Conservation (phyloP, 2,797 vertebrate species). For the Thripadectes ignobilis region DNA sequence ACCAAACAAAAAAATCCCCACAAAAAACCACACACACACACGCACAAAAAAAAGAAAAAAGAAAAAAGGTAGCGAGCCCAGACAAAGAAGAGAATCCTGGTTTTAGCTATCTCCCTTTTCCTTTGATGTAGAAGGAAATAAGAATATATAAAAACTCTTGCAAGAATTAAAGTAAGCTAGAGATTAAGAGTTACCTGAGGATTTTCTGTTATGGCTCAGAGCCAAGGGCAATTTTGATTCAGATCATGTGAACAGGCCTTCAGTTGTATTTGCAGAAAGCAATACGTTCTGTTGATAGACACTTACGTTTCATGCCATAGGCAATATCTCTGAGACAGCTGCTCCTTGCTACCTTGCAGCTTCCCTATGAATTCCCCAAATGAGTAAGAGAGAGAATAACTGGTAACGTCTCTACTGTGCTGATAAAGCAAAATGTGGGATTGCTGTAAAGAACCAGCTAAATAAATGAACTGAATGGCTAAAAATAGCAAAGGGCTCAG, state of each 20-base stretch:
- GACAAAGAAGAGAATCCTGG: neutral
- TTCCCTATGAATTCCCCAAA: neutral
- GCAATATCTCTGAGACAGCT: neutral
- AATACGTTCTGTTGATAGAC: neutral
- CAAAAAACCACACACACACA: too few species aligned
- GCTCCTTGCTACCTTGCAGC: neutral
- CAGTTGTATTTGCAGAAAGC: neutral
- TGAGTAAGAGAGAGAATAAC: neutral
- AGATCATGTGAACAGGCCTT: neutral
- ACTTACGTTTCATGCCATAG: neutral
- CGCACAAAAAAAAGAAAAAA: neutral
- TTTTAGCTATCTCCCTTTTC: neutral
- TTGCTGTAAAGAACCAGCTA: constrained; percentile 13
- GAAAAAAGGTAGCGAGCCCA: neutral
- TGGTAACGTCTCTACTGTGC: constrained; percentile 4
- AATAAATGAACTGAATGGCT: constrained; percentile 13
- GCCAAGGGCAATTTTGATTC: neutral
- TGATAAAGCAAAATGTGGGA: constrained; percentile 41
- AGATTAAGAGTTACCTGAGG: neutral
- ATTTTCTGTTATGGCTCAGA: neutral
- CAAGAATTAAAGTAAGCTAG: neutral
- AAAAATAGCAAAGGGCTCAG: neutral
- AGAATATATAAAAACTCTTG: neutral
- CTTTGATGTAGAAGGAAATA: constrained; percentile 24
- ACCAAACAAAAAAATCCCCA: too few species aligned